Conservation (phyloP, 2,888 invertebrate genomes). For the Aspidapion aeneum region DNA sequence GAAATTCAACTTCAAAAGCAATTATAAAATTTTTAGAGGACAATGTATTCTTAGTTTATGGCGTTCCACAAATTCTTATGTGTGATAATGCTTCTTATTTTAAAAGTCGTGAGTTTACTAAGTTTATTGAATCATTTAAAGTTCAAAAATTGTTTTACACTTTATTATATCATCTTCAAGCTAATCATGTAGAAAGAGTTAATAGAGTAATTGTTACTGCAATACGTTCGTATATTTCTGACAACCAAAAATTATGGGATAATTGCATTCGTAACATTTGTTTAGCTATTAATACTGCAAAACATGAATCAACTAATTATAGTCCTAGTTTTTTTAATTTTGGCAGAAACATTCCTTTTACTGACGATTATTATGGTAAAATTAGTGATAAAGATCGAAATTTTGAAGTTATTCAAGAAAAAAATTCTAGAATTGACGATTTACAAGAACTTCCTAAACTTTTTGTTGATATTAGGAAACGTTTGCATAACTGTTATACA, state of each 20-base stretch:
- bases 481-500: constrained; percentile 15
- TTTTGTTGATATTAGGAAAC: constrained; percentile 17
- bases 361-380: constrained; percentile 22
- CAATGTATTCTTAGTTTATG: constrained; percentile 22
- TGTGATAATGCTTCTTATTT: constrained; percentile 22
- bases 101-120: constrained; percentile 16
- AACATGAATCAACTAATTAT: constrained; percentile 12
- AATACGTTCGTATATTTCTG: constrained; percentile 25
- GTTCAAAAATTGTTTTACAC: constrained; percentile 28
- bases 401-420: constrained; percentile 3
- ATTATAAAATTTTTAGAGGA: constrained; percentile 22
- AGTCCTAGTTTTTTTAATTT: constrained; percentile 24
- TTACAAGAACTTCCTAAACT: constrained; percentile 19
- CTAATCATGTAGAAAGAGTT: constrained; percentile 37
- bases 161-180: constrained; percentile 36
- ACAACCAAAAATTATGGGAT: constrained; percentile 22
- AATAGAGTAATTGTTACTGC: constrained; percentile 35
- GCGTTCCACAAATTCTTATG: constrained; percentile 16
- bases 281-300: constrained; percentile 24
- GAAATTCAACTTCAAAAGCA: constrained; percentile 6
- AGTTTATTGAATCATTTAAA: constrained; percentile 20
- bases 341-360: constrained; percentile 20
- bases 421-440: constrained; percentile 16
- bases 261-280: constrained; percentile 14
- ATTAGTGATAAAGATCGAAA: constrained; percentile 19